These are phyloP conservation scores for Suillia variegata DNA, from an alignment of 2,888 invertebrate species.

Conservation along the genomic window DNA sequence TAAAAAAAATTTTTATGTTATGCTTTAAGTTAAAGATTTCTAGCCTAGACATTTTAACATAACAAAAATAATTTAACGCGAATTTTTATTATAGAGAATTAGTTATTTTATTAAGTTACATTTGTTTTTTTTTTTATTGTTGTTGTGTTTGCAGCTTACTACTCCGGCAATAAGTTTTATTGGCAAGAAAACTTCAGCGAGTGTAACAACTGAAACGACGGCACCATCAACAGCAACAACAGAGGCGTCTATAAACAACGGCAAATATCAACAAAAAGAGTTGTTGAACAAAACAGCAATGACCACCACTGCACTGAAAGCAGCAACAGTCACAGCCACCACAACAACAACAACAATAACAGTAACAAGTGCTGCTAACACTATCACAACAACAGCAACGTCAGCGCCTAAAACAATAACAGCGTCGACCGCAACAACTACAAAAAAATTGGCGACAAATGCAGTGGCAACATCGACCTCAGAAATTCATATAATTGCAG, in stretches of 20 bases:
- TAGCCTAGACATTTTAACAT: too few species aligned
- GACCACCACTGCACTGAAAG: slow-evolving; percentile 15
- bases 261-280: slow-evolving; percentile 2
- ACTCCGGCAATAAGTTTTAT: slow-evolving; percentile 39
- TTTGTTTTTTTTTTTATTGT: background rate
- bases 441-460: slow-evolving; percentile 16
- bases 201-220: slow-evolving; percentile 14
- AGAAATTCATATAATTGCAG: background rate
- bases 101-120: too few species aligned
- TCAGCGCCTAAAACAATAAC: slow-evolving; percentile 8
- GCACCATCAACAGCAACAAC: slow-evolving; percentile 19
- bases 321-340: slow-evolving; percentile 7
- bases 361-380: background rate
- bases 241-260: slow-evolving; percentile 11
- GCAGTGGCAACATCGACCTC: background rate
- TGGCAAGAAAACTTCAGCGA: background rate
- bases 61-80: too few species aligned
- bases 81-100: too few species aligned
- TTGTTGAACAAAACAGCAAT: slow-evolving; percentile 14
- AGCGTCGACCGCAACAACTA: slow-evolving; percentile 21
- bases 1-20: too few species aligned
- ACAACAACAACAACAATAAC: background rate
- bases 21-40: too few species aligned
- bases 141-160: slow-evolving; percentile 24
- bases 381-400: slow-evolving; percentile 1